phyloP scores from a whole-genome alignment of 92 coral and sea anemone genomes.

The Epizoanthus ramosus region DNA sequence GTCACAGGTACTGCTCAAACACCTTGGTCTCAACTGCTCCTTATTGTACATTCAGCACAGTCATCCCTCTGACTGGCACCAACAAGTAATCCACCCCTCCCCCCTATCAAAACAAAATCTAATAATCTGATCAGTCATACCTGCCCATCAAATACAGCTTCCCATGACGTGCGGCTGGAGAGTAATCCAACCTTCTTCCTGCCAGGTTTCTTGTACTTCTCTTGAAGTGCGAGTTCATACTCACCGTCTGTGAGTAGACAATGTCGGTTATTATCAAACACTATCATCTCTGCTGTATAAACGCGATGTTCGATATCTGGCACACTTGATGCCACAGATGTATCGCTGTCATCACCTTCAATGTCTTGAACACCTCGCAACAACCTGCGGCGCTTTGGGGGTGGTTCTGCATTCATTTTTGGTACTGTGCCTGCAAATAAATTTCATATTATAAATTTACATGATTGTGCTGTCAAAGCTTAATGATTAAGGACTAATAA shows the following conservation, averaged over 20 bases:
- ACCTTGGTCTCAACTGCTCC: neutral
- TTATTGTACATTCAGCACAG: neutral
- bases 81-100: too few species aligned
- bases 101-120: neutral
- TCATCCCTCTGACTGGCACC: too few species aligned
- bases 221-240: slow-evolving; percentile 90
- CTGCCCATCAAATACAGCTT: slow-evolving; percentile 93
- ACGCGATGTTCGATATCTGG: slow-evolving; percentile 65
- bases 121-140: slow-evolving; percentile 22
- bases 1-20: too few species aligned
- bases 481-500: too few species aligned
- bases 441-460: too few species aligned
- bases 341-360: slow-evolving; percentile 67
- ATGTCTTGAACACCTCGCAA: slow-evolving; percentile 50
- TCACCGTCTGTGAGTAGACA: slow-evolving; percentile 93
- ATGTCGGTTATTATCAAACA: slow-evolving; percentile 89
- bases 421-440: slow-evolving; percentile 47
- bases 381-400: slow-evolving; percentile 79
- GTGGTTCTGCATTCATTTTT: slow-evolving; percentile 81
- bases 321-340: slow-evolving; percentile 48
- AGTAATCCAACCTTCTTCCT: slow-evolving; percentile 76
- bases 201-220: slow-evolving; percentile 84
- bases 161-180: slow-evolving; percentile 91
- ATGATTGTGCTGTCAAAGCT: too few species aligned
- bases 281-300: slow-evolving; percentile 90